These are phyloP conservation scores for Drosophila rhopaloa DNA, from an alignment of 1,140 invertebrate species.

Conservation along the genomic window DNA sequence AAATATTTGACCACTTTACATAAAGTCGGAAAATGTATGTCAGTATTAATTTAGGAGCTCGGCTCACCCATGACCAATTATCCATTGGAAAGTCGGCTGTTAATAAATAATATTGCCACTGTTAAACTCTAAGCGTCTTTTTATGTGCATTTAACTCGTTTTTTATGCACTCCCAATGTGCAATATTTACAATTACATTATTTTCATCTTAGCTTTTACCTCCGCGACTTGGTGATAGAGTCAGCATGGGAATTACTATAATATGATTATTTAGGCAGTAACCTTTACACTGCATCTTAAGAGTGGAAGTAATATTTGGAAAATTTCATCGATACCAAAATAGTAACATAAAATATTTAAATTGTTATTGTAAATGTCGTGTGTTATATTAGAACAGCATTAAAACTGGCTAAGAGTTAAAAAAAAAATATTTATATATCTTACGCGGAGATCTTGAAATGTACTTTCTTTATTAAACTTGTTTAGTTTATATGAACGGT, in stretches of 20 bases:
- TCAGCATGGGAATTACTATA: slow-evolving; percentile 29
- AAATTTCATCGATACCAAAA: neutral
- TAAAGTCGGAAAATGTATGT: neutral
- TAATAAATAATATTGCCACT: slow-evolving; percentile 11
- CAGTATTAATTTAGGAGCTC: neutral
- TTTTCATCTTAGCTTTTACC: slow-evolving; percentile 11
- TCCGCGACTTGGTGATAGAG: slow-evolving; percentile 50
- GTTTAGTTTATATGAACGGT: no score
- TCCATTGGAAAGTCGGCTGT: slow-evolving; percentile 12
- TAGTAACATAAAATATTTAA: neutral
- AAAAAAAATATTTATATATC: no score
- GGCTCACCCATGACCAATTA: slow-evolving; percentile 6
- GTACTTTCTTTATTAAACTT: no score
- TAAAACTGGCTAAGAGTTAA: no score
- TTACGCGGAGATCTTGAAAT: no score
- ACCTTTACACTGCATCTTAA: neutral
- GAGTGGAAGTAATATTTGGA: neutral
- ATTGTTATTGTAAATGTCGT: no score
- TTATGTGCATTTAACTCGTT: slow-evolving; percentile 3
- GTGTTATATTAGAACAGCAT: no score
- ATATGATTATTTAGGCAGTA: slow-evolving; percentile 4
- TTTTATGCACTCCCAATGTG: slow-evolving; percentile 9
- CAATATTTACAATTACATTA: slow-evolving; percentile 13
- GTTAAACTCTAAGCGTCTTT: slow-evolving; percentile 10
- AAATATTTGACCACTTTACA: slow-evolving; percentile 16